Percentiles rank a stretch among this genome's conserved stretches.
These are phyloP conservation scores for Pelochelys cantorii DNA, from an alignment of 2,797 vertebrate species.

Conservation along the genomic window DNA sequence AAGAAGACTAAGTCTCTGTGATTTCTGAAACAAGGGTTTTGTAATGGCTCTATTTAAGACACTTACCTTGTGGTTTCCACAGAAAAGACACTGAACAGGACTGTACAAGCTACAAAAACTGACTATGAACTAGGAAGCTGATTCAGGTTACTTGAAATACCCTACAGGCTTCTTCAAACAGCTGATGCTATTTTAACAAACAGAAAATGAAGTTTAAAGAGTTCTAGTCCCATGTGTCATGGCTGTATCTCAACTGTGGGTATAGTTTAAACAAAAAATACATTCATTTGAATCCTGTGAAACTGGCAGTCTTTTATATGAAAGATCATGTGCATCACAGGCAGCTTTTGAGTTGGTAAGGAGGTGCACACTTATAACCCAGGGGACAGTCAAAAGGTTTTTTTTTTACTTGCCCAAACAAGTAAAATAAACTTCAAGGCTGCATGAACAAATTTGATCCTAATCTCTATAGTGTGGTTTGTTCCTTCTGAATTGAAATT, in stretches of 20 bases:
- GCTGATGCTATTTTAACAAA: background rate
- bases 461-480: background rate
- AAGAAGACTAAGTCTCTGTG: background rate
- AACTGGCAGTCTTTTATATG: background rate
- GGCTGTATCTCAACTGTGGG: background rate
- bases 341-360: background rate
- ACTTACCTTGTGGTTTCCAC: background rate
- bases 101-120: background rate
- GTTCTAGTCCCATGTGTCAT: background rate
- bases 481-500: background rate
- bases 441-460: background rate
- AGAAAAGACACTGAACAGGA: background rate
- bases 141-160: background rate
- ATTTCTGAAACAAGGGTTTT: background rate
- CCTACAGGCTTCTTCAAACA: background rate
- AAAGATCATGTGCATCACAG: background rate
- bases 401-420: background rate
- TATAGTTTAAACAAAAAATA: background rate
- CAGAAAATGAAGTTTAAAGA: background rate
- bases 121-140: background rate
- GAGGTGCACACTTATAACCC: fast-evolving
- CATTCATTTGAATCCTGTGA: background rate
- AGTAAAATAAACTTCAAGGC: background rate
- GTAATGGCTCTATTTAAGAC: background rate
- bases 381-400: background rate